Base-by-base conservation (phyloP, 2,888 invertebrate species). In the Chamaedrilus cognettii region DNA sequence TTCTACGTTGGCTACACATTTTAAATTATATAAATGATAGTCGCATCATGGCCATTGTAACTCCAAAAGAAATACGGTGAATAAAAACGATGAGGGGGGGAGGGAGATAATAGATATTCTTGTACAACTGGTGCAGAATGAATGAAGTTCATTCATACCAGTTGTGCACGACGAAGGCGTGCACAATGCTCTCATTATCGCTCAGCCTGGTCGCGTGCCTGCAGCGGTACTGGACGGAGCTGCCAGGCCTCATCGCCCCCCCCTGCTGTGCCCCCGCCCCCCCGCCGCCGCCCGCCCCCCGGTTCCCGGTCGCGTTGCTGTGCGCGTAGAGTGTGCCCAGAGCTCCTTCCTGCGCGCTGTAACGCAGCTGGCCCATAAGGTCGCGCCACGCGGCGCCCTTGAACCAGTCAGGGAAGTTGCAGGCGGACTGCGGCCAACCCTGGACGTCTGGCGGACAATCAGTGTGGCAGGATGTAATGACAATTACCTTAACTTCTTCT, bases 401-500 rank as follows among this genome's bases (percentile, higher is more conserved):
- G 51, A 69, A 28, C 69, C 69, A 69, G 50, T 62, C 64, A 34
- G 69, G 69, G 35, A 63, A 69, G 26, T 49, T 49, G 35, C 69
- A 69, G 35, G 59, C 32, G 23, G 64, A 34, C 33, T 51, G 23
- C 56, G 58, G 65, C 65, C 65, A 65, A 19, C 65, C 59, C 4
- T 30, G 60, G 31, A 34, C 42, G 31, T 65, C 65, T 65, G 49
- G n/a, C n/a, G n/a, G n/a, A n/a, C n/a, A n/a, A n/a, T n/a, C n/a
- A n/a, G n/a, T n/a, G n/a, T n/a, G n/a, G n/a, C n/a, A n/a, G n/a
- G n/a, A n/a, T n/a, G n/a, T n/a, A n/a, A n/a, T n/a, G n/a, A n/a
- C n/a, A n/a, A n/a, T n/a, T n/a, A n/a, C n/a, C n/a, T n/a, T n/a
- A n/a, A n/a, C n/a, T n/a, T n/a, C n/a, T n/a, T n/a, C n/a, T n/a